A percentile compares a stretch with the other conserved stretches of the same genome.
phyloP scores from a whole-genome alignment of 1,140 invertebrate genomes.

The Drosophila pseudoananassae region DNA sequence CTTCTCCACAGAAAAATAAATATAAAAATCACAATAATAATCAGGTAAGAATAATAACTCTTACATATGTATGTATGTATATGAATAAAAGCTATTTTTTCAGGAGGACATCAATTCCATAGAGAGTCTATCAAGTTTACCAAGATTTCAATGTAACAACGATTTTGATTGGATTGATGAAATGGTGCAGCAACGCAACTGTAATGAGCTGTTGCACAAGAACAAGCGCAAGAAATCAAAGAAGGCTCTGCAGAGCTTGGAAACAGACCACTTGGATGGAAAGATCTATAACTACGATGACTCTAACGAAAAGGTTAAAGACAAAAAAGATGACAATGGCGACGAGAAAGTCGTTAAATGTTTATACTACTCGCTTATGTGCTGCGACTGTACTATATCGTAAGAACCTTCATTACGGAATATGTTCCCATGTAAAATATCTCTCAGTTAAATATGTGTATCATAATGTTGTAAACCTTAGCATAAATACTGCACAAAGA shows the following conservation, averaged over 20 bases:
- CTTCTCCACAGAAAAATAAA: slow-evolving; percentile 52
- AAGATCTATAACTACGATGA: slow-evolving; percentile 41
- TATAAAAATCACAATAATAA: slow-evolving; percentile 71
- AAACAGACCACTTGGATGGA: slow-evolving; percentile 70
- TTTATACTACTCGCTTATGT: slow-evolving; percentile 82
- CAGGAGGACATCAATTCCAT: slow-evolving; percentile 82
- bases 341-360: slow-evolving; percentile 82
- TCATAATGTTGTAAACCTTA: slow-evolving; percentile 23
- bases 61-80: too few species aligned
- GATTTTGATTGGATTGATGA: slow-evolving; percentile 77
- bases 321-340: slow-evolving; percentile 52
- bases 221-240: slow-evolving; percentile 77
- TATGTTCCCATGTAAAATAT: slow-evolving; percentile 44
- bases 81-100: too few species aligned
- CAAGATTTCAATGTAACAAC: slow-evolving; percentile 29
- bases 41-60: slow-evolving; percentile 31
- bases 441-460: slow-evolving; percentile 45
- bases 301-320: slow-evolving; percentile 34
- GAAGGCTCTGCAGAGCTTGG: slow-evolving; percentile 42
- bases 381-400: slow-evolving; percentile 82
- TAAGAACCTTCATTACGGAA: slow-evolving; percentile 36
- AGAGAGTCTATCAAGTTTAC: slow-evolving; percentile 71
- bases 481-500: slow-evolving; percentile 3
- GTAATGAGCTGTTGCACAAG: slow-evolving; percentile 63
- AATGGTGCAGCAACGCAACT: slow-evolving; percentile 60